Evolutionary conservation across 2,888 invertebrate genomes (phyloP).

Genomic region (Drosophila sordidapex): DNA sequence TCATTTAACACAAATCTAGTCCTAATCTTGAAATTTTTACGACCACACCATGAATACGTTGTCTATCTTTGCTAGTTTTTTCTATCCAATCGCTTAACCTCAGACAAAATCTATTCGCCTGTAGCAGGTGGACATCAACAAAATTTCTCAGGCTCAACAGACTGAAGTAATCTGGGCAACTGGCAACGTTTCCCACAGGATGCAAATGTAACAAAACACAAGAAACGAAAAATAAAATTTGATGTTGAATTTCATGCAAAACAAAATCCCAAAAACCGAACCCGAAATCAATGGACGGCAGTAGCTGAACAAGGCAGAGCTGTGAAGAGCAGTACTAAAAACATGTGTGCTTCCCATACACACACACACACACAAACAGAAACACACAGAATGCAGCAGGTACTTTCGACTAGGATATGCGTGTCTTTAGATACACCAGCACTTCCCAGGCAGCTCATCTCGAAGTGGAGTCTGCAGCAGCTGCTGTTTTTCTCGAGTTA

Average conservation of each 20-base stretch:
- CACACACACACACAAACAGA: background rate
- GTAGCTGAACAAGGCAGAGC: constrained; percentile 1
- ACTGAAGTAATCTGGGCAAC: background rate
- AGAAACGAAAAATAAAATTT: constrained; percentile 31
- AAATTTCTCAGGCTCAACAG: constrained; percentile 33
- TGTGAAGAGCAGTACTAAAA: constrained; percentile 14
- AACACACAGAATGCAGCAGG: constrained; percentile 45
- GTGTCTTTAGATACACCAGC: constrained; percentile 11
- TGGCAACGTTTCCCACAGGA: constrained; percentile 49
- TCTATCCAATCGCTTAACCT: background rate
- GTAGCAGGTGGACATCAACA: constrained; percentile 32
- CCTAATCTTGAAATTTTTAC: background rate
- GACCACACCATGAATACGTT: background rate
- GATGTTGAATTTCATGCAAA: constrained; percentile 63
- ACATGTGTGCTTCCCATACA: constrained; percentile 56
- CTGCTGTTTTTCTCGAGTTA: constrained; percentile 23
- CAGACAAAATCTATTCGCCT: background rate
- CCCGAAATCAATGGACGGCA: constrained; percentile 30
- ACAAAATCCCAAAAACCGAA: constrained; percentile 31
- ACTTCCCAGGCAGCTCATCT: constrained; percentile 39
- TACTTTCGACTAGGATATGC: constrained; percentile 42
- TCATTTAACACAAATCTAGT: background rate
- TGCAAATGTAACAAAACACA: constrained; percentile 61
- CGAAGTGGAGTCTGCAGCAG: constrained; percentile 26
- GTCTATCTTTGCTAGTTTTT: background rate